These are phyloP conservation scores for Cryptomyrus ogoouensis DNA, from an alignment of 2,113 vertebrate species.

Conservation along the genomic window DNA sequence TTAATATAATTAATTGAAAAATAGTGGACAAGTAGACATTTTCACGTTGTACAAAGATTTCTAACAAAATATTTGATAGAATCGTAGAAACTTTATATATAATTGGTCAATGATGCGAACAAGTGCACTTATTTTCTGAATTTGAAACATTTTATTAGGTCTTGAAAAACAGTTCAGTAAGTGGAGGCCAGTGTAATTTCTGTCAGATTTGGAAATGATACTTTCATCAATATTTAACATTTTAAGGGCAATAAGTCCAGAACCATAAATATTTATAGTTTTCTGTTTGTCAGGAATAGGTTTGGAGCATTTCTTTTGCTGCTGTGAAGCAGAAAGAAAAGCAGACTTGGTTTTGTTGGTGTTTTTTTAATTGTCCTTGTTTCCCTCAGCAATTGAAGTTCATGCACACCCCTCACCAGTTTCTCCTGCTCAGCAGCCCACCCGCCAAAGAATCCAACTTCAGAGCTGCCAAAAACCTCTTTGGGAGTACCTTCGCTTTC, in stretches of 20 bases:
- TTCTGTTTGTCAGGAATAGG: not conserved
- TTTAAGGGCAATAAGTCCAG: not conserved
- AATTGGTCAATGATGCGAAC: not conserved
- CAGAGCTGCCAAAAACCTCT: slow-evolving; percentile 82
- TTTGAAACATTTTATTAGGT: not conserved
- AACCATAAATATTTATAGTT: not conserved
- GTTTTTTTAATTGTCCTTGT: not conserved
- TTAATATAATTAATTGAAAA: not conserved
- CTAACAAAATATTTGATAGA: not conserved
- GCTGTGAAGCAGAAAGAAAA: not conserved
- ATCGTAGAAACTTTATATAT: not conserved
- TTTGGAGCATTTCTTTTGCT: not conserved
- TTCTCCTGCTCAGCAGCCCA: slow-evolving; percentile 85
- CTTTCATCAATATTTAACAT: not conserved
- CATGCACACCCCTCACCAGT: slow-evolving; percentile 88
- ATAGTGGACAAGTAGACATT: not conserved
- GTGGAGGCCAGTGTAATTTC: not conserved
- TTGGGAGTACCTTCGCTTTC: slow-evolving; percentile 87
- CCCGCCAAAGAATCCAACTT: slow-evolving; percentile 94
- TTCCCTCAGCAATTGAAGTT: slow-evolving; percentile 79
- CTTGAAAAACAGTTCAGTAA: not conserved
- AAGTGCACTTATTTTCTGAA: not conserved
- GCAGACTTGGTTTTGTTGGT: not conserved
- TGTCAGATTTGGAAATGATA: not conserved
- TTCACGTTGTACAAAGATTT: not conserved